Base-by-base conservation (phyloP, 2,113 vertebrate genomes). In the Rhinogobius similis region DNA sequence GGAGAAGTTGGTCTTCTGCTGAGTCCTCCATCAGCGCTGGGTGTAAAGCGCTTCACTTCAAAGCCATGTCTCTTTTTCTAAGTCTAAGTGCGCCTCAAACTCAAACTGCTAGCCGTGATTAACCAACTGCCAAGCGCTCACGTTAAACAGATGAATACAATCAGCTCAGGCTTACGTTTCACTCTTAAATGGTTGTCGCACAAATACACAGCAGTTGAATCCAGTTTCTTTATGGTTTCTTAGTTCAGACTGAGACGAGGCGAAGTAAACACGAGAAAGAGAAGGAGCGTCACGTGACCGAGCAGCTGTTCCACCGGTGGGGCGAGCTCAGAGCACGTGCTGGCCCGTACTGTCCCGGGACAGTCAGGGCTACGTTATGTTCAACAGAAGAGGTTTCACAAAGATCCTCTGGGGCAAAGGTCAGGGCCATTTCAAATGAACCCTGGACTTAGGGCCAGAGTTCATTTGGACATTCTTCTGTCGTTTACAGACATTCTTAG, bases 1-100 rank as follows among this genome's bases (percentile, higher is more conserved):
- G 87, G 32, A 96, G 93, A 82, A 97, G 94, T 36, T 92, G 92
- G 1, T 94, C 92, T 16, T 96, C 95, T 48, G 77, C 79, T 65
- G 93, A 41, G 29, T 59, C 53, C 44, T 87, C 82, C 91, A 89
- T 90, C 4, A 8, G 11, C 9, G 1, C 27, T 43, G 3, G 0
- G 69, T 64, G 10, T 41, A 1, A 20, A 6, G 18, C 32, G 14
- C 2, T 26, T 11, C 38, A 41, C 20, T 4, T 3, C 61, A 41
- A 7, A 2, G 13, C 12, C 46, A 20, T n/a, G 13, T 62, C 8
- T 14, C 6, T 32, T 29, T 58, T 4, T 20, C 27, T 27, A 14
- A 14, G 12, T 36, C 32, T 26, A 36, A 36, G 7, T 6, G 18
- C 58, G 27, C 1, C 20, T 13, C 14, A 36, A 36, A 21, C n/a